Conservation (phyloP, 2,888 invertebrate species). For the Hypsopygia costalis region DNA sequence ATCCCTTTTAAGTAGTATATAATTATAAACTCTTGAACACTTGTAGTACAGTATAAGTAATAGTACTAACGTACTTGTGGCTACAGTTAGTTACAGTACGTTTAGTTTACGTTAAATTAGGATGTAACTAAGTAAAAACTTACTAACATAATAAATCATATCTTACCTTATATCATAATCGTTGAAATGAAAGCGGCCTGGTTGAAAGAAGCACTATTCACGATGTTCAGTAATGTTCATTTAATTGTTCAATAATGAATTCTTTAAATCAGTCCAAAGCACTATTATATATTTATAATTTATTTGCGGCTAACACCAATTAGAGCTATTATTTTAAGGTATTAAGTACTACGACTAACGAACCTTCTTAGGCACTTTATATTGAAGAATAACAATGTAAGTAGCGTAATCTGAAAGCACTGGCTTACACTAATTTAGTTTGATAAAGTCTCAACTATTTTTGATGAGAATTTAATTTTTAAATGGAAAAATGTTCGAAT, state of each 20-base stretch:
- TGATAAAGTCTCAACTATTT: constrained; percentile 15
- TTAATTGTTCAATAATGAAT: constrained; percentile 20
- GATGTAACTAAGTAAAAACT: too few species aligned
- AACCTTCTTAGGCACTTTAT: constrained; percentile 40
- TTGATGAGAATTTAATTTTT: constrained; percentile 20
- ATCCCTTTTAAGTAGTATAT: too few species aligned
- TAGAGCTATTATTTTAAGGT: constrained; percentile 13
- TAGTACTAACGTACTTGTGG: too few species aligned
- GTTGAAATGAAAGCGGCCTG: constrained; percentile 37
- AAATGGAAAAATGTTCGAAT: constrained; percentile 19
- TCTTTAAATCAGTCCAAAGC: constrained; percentile 3
- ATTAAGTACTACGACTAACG: constrained; percentile 24
- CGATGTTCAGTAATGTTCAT: constrained; percentile 28
- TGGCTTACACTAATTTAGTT: constrained; percentile 23
- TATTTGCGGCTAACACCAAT: constrained; percentile 18
- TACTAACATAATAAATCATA: too few species aligned
- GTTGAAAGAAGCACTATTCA: constrained; percentile 36
- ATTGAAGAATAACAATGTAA: constrained; percentile 21
- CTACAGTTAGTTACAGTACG: too few species aligned
- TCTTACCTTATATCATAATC: constrained; percentile 67
- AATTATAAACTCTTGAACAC: too few species aligned
- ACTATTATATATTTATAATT: constrained; percentile 8
- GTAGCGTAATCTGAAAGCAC: constrained; percentile 26
- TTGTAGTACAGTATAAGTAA: too few species aligned
- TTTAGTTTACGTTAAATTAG: too few species aligned